Percentiles rank a stretch among this genome's conserved stretches.
Conservation (phyloP, 2,113 vertebrate genomes). For the Grammomys surdaster region DNA sequence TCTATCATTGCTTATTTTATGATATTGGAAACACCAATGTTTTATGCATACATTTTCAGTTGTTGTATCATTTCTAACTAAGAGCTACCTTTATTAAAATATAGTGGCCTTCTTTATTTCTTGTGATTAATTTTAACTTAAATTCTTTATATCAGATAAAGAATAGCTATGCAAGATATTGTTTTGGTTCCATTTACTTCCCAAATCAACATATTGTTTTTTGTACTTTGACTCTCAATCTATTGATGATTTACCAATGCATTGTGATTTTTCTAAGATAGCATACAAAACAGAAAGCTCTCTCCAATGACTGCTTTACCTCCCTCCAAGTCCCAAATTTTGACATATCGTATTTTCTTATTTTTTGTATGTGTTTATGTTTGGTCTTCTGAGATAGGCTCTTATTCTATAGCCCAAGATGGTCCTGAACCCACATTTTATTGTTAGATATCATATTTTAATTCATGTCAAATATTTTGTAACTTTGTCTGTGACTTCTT, state of each 20-base stretch:
- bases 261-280: not conserved
- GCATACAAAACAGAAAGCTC: not conserved
- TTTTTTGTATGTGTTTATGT: not conserved
- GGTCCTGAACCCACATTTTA: not conserved
- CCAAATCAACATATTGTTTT: not conserved
- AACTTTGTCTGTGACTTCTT: not conserved
- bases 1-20: not conserved
- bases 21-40: not conserved
- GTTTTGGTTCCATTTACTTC: not conserved
- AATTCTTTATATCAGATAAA: not conserved
- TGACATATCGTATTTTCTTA: not conserved
- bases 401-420: not conserved
- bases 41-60: not conserved
- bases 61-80: not conserved
- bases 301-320: not conserved
- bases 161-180: not conserved
- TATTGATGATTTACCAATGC: not conserved
- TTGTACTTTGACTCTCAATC: not conserved
- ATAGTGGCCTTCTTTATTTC: not conserved
- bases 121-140: not conserved
- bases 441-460: not conserved
- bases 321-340: not conserved
- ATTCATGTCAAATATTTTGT: not conserved
- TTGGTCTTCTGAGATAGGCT: not conserved
- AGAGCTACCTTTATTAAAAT: not conserved